Percentiles rank a stretch among this genome's conserved stretches.
phyloP scores from a whole-genome alignment of 1,140 invertebrate genomes.

The Saxidomus purpurata region DNA sequence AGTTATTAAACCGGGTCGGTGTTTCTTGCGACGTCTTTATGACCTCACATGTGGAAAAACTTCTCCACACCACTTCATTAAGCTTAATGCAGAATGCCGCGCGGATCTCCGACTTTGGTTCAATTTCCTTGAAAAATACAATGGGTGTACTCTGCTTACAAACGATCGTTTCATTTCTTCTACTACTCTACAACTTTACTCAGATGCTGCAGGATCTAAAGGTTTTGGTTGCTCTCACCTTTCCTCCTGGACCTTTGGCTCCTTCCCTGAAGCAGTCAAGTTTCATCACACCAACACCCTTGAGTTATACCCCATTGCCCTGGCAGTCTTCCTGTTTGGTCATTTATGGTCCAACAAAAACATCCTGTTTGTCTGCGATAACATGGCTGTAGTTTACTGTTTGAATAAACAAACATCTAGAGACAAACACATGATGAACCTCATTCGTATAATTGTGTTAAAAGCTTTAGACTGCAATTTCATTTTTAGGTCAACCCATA shows the following conservation, averaged over 20 bases:
- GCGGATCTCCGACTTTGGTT: not conserved
- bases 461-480: slow-evolving; percentile 20
- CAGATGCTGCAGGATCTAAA: slow-evolving; percentile 16
- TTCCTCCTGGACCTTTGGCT: slow-evolving; percentile 8
- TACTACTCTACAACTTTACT: not conserved
- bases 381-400: slow-evolving; percentile 21
- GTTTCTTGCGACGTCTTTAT: slow-evolving; percentile 14
- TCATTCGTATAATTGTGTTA: slow-evolving; percentile 29
- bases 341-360: slow-evolving; percentile 28
- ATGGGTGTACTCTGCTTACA: not conserved
- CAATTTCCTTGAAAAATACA: not conserved
- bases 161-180: not conserved
- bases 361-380: slow-evolving; percentile 39
- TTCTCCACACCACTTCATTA: not conserved
- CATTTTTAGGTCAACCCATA: not conserved
- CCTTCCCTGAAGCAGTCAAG: not conserved
- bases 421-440: slow-evolving; percentile 30
- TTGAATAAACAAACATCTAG: slow-evolving; percentile 36
- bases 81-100: not conserved
- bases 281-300: not conserved
- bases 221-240: not conserved
- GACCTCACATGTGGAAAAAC: not conserved
- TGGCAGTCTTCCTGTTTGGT: slow-evolving; percentile 21
- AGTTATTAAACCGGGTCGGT: not conserved
- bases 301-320: slow-evolving; percentile 26